These are phyloP conservation scores for Toxonevra muliebris DNA, from an alignment of 2,888 invertebrate genomes.

Conservation along the genomic window DNA sequence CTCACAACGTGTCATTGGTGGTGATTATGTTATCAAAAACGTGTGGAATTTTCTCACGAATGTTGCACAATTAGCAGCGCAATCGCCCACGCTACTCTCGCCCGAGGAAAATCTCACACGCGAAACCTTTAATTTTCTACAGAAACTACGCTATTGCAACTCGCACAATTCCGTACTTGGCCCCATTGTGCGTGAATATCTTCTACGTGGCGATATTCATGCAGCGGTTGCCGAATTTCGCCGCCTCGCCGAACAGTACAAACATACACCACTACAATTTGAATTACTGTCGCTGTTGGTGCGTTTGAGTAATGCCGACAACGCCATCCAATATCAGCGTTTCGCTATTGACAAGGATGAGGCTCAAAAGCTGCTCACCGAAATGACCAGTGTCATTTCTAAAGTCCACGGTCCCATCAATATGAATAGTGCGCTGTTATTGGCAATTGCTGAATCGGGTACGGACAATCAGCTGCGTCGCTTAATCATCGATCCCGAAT, in stretches of 20 bases:
- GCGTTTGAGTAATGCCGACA: slow-evolving; percentile 54
- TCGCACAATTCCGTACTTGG: slow-evolving; percentile 70
- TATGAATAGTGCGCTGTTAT: slow-evolving; percentile 63
- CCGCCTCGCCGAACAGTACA: slow-evolving; percentile 66
- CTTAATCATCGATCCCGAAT: slow-evolving; percentile 67
- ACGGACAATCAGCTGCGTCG: slow-evolving; percentile 65
- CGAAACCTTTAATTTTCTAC: slow-evolving; percentile 68
- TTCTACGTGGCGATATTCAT: slow-evolving; percentile 67
- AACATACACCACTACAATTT: slow-evolving; percentile 73
- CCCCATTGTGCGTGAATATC: slow-evolving; percentile 70
- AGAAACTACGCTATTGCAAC: slow-evolving; percentile 68
- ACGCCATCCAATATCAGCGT: slow-evolving; percentile 38
- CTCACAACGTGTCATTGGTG: slow-evolving; percentile 64
- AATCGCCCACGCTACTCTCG: slow-evolving; percentile 27
- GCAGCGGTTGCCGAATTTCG: slow-evolving; percentile 69
- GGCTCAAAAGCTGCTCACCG: slow-evolving; percentile 61
- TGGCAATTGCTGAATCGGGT: slow-evolving; percentile 66
- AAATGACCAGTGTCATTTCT: slow-evolving; percentile 57
- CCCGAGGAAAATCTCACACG: slow-evolving; percentile 65
- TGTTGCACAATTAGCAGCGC: slow-evolving; percentile 60
- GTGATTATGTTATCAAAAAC: slow-evolving; percentile 68
- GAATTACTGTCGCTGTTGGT: slow-evolving; percentile 68
- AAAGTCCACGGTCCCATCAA: slow-evolving; percentile 64
- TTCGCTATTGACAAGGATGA: slow-evolving; percentile 46
- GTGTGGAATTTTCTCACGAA: slow-evolving; percentile 72